Evolutionary conservation across 2,113 vertebrate genomes (phyloP), one percentile per base, ranked within the genome.

Genomic region (Anarhynchus alexandrinus): DNA sequence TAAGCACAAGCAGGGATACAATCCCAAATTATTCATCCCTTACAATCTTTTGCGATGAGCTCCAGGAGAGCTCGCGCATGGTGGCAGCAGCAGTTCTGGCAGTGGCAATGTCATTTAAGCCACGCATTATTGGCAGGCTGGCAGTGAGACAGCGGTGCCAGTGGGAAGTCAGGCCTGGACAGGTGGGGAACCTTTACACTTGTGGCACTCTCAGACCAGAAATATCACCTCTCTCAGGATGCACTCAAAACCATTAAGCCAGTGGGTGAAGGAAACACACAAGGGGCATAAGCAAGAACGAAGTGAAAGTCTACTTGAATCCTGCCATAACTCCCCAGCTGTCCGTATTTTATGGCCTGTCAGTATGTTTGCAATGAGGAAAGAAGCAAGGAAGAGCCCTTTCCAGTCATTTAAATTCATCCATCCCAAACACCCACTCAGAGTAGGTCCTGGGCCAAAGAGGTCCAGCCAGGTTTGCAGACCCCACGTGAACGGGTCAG

Each of bases 401-500:
- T 45, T 57, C 43, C 62, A 11, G 34, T 21, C 7, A 25, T 10
- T 47, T 52, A 36, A 27, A 27, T 47, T 45, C 11, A 54, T 15
- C 36, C 70, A 6, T 45, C 36, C 47, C n/a, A 49, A 78, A 73
- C 26, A 43, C 59, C 26, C 11, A 9, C n/a, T 47, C 36, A 45
- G 43, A 29, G 7, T 0, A 3, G 7, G 27, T 20, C 10, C 30
- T 30, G 40, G 40, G 89, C 18, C 3, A 0, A 40, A 73, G 59
- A n/a, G 43, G 7, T 38, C n/a, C 49, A 54, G 8, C 10, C n/a
- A 36, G n/a, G 43, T 78, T 20, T 92, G 55, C 32, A 76, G 86
- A 51, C 10, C n/a, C 59, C 74, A 32, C 0, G 0, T 1, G 52
- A 73, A 30, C 0, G 0, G 29, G 12, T 58, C 72, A 40, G 38